Evolutionary conservation across 2,888 invertebrate species (phyloP).

Genomic region (Pammene aurita): DNA sequence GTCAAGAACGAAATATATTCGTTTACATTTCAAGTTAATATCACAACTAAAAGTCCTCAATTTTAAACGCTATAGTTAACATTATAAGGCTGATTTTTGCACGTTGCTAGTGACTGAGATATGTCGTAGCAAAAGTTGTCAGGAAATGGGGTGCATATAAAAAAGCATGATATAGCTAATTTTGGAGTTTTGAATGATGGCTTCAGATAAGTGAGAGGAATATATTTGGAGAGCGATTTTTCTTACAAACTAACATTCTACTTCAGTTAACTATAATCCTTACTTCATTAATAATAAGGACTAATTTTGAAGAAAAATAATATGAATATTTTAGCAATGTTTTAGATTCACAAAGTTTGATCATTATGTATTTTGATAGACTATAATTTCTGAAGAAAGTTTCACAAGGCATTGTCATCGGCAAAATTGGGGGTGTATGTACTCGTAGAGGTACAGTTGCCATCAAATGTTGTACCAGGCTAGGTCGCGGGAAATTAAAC

Average conservation of each 20-base stretch:
- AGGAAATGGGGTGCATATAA: slow-evolving; percentile 37
- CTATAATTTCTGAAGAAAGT: slow-evolving; percentile 10
- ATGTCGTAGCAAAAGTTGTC: not conserved
- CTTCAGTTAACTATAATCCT: not conserved
- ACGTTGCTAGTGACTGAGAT: not conserved
- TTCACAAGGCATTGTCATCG: slow-evolving; percentile 20
- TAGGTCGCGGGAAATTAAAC: no score
- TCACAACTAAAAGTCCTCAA: not conserved
- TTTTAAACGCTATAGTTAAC: not conserved
- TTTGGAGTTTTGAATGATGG: slow-evolving; percentile 28
- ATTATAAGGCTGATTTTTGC: not conserved
- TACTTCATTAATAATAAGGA: not conserved
- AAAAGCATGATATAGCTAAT: slow-evolving; percentile 35
- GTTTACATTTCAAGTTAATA: slow-evolving; percentile 3
- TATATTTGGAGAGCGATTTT: slow-evolving; percentile 2
- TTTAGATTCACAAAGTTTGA: slow-evolving; percentile 9
- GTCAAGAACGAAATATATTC: slow-evolving; percentile 5
- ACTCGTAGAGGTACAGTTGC: no score
- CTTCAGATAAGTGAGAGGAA: slow-evolving; percentile 12
- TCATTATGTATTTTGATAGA: slow-evolving; percentile 22
- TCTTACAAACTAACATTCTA: no score
- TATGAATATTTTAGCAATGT: not conserved
- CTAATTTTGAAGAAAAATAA: not conserved
- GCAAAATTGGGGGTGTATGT: not conserved
- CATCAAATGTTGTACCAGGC: no score